Base-by-base conservation (phyloP, 2,888 invertebrate species). In the Ceraclea dissimilis region DNA sequence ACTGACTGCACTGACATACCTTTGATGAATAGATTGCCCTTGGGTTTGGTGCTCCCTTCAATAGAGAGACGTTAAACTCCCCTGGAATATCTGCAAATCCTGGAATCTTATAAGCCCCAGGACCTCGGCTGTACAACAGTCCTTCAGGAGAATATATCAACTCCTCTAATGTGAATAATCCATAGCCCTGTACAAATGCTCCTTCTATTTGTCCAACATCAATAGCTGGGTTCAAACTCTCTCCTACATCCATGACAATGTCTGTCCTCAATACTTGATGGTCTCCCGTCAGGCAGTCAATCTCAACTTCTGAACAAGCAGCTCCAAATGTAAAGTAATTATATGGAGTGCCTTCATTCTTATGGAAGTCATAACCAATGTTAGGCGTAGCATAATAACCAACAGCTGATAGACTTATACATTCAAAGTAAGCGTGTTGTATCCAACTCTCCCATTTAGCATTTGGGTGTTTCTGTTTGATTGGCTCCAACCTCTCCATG, bases 191-290 rank as follows among this genome's bases (percentile, higher is more conserved):
- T 67, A 93, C 80, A 66, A 95, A 97, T 0, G 82, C 97, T 2
- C 97, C 97, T 75, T 97, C 97, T 16, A 97, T 87, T 77, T 97
- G 97, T 0, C 96, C 97, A 64, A 97, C 90, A 66, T 97, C 97
- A 62, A 97, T 93, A 1, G 96, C 95, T 2, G 97, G 97, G 73
- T 97, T 97, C 54, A 97, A 74, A 71, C 95, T 95, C 64, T 90
- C 86, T 1, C 96, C 96, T 63, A 97, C 80, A 74, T 97, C 97
- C 96, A 97, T 96, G 0, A 97, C 94, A 64, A 97, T 95, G 66
- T 97, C 94, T 1, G 91, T 88, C 66, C 88, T 80, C 33, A 93
- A 71, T 1, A 95, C 86, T 75, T 87, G 85, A 71, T 96, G 94
- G 67, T 96, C 95, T 6, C 96, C 96, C 20, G 94, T 95, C 1